phyloP scores from a whole-genome alignment of 1,140 invertebrate genomes.

The Hylyphantes graminicola region DNA sequence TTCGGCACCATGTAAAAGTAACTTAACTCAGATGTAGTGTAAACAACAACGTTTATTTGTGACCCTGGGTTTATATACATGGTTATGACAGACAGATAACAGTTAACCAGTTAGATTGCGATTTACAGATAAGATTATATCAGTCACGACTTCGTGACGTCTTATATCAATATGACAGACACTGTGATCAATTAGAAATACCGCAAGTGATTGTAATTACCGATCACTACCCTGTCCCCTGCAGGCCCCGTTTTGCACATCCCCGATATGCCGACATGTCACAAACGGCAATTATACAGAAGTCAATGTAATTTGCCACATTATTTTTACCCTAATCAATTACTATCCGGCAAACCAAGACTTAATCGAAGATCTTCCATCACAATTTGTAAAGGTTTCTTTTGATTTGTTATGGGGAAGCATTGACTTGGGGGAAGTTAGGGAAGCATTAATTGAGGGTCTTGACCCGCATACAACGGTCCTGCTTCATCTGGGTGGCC shows the following conservation, averaged over 20 bases:
- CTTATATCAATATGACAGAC: no score
- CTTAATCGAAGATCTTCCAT: conserved; percentile 38
- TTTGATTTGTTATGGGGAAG: conserved; percentile 14
- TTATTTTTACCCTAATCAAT: conserved; percentile 18
- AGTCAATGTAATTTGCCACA: conserved; percentile 32
- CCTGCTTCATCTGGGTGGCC: neutral
- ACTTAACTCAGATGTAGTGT: no score
- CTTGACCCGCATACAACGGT: neutral
- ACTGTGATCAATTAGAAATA: no score
- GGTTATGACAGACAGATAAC: no score
- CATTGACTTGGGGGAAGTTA: conserved; percentile 3
- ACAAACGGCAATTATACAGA: conserved; percentile 20
- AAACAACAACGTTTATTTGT: no score
- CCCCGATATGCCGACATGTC: neutral
- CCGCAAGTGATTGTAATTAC: no score
- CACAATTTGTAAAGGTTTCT: conserved; percentile 24
- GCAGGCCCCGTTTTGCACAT: neutral
- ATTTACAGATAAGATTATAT: no score
- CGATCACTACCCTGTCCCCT: no score
- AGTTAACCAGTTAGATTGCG: no score
- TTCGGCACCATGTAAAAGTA: no score
- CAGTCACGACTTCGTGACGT: no score
- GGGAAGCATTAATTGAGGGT: neutral
- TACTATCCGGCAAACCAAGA: neutral
- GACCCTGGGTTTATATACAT: no score